Conservation (phyloP, 2,888 invertebrate species). For the Papilio protenor region DNA sequence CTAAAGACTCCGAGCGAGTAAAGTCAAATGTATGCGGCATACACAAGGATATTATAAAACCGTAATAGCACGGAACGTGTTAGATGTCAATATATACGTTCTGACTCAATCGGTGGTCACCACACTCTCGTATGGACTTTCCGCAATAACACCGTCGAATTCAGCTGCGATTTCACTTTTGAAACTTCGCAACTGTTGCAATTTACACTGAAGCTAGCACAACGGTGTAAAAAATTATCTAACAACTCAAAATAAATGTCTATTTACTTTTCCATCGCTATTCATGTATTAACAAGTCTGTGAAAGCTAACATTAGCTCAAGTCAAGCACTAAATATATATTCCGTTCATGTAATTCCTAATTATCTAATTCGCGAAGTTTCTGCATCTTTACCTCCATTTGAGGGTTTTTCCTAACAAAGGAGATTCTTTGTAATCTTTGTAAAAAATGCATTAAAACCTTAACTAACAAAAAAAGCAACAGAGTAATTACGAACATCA, state of each 20-base stretch:
- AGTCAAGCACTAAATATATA: too few relatives aligned
- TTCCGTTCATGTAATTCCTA: too few relatives aligned
- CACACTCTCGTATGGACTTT: constrained; percentile 26
- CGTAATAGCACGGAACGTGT: neutral
- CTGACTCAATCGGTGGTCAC: constrained; percentile 31
- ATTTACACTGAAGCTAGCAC: neutral
- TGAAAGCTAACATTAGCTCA: neutral
- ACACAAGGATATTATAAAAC: neutral
- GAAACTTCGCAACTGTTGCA: constrained; percentile 23
- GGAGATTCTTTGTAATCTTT: too few relatives aligned
- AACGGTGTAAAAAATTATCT: constrained; percentile 9
- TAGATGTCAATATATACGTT: neutral
- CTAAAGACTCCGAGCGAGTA: neutral
- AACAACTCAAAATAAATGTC: neutral
- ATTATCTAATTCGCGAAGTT: too few relatives aligned
- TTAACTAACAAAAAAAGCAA: too few relatives aligned
- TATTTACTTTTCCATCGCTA: neutral
- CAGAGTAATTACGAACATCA: too few relatives aligned
- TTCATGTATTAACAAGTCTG: neutral
- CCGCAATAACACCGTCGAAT: constrained; percentile 30
- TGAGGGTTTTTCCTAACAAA: too few relatives aligned
- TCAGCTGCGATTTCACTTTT: constrained; percentile 37
- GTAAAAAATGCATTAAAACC: too few relatives aligned
- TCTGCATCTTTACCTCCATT: too few relatives aligned
- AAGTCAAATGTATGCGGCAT: neutral